These are phyloP conservation scores for Stenchaetothrips biformis DNA, from an alignment of 2,888 invertebrate species.

Conservation along the genomic window DNA sequence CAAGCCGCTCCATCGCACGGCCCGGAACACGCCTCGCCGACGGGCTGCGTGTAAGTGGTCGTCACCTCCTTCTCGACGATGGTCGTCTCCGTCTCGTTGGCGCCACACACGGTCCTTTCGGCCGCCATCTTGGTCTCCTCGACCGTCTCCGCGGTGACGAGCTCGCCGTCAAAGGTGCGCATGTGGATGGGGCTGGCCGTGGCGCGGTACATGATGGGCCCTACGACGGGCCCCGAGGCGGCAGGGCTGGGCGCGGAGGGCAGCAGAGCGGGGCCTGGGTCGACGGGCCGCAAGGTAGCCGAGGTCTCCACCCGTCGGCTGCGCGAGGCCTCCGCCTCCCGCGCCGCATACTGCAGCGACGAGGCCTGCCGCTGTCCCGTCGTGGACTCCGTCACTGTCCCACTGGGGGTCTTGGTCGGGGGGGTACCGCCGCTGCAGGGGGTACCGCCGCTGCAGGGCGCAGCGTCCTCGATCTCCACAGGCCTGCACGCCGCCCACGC, in stretches of 20 bases:
- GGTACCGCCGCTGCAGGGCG: neutral
- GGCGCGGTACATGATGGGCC: constrained; percentile 19
- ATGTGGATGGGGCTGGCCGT: constrained; percentile 24
- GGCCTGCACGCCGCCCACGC: neutral
- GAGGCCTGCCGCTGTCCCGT: neutral
- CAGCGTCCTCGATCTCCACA: neutral
- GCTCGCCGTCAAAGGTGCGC: neutral
- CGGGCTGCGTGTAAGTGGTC: neutral
- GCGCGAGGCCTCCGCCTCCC: neutral
- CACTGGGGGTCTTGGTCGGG: neutral
- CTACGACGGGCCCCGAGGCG: neutral
- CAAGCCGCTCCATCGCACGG: neutral
- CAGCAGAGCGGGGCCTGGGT: neutral
- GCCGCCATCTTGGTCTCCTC: constrained; percentile 14
- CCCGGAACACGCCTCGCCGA: neutral
- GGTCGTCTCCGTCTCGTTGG: neutral
- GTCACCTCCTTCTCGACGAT: constrained; percentile 5
- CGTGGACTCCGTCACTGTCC: neutral
- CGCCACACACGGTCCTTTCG: neutral
- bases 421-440: neutral
- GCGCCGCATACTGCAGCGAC: neutral
- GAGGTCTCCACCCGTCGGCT: neutral
- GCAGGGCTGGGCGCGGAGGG: neutral
- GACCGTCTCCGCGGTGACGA: neutral
- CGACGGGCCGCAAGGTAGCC: neutral